Percentiles rank a stretch among this genome's conserved stretches.
Evolutionary conservation across 2,113 vertebrate genomes (phyloP).

Genomic region (Penelope pileata): DNA sequence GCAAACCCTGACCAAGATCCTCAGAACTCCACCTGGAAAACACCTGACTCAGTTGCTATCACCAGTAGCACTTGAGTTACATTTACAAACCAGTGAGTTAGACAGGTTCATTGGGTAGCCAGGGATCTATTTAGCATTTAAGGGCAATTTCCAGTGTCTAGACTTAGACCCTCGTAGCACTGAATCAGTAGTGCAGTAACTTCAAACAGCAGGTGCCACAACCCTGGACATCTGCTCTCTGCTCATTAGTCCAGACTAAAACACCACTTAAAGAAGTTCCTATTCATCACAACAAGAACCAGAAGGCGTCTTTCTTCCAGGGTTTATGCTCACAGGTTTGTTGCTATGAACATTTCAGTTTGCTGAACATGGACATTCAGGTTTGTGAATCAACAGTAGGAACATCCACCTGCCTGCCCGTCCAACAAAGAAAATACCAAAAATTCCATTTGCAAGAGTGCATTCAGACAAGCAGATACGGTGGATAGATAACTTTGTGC

Average conservation of each 20-base stretch:
- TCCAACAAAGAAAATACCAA: neutral
- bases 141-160: neutral
- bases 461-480: neutral
- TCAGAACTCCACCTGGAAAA: neutral
- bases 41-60: neutral
- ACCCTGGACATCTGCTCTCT: neutral
- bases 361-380: neutral
- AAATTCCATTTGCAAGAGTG: neutral
- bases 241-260: neutral
- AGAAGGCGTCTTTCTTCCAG: neutral
- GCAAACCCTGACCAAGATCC: neutral
- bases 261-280: neutral
- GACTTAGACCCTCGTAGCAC: neutral
- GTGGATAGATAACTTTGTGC: fast-evolving
- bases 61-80: neutral
- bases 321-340: neutral
- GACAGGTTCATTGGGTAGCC: neutral
- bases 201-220: neutral
- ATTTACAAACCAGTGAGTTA: neutral
- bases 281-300: neutral
- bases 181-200: neutral
- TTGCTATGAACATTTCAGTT: neutral
- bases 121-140: neutral
- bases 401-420: neutral
- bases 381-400: neutral